Evolutionary conservation across 92 coral and sea anemone genomes (phyloP).

Genomic region (Virgularia gustaviana): DNA sequence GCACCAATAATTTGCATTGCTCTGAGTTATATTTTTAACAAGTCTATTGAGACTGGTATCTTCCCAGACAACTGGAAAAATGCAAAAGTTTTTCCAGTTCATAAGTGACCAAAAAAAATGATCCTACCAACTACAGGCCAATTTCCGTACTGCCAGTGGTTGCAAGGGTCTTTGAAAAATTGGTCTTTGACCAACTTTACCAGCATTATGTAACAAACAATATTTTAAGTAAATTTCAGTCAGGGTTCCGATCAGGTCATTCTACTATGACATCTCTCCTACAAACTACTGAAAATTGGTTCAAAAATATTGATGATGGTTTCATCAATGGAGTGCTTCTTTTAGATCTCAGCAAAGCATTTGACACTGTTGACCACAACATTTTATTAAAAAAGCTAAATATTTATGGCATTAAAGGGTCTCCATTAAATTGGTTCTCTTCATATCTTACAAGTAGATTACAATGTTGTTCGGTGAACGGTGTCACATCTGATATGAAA

Average conservation of each 20-base stretch:
- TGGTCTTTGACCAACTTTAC: constrained; percentile 20
- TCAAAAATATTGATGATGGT: constrained; percentile 12
- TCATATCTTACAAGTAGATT: constrained; percentile 9
- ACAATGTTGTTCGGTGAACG: constrained; percentile 11
- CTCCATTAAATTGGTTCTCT: not conserved
- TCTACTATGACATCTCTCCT: constrained; percentile 3
- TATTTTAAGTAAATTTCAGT: constrained; percentile 8
- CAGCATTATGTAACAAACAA: not conserved
- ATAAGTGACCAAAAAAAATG: not conserved
- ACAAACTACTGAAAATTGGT: constrained; percentile 24
- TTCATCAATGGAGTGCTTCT: constrained; percentile 10
- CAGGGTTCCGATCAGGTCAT: constrained; percentile 21
- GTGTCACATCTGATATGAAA: not conserved
- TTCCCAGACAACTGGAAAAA: constrained; percentile 13
- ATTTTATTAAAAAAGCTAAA: not conserved
- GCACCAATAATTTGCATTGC: not conserved
- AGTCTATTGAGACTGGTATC: not conserved
- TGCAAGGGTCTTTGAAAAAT: constrained; percentile 25
- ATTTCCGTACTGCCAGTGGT: constrained; percentile 6
- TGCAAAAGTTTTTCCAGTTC: constrained; percentile 11
- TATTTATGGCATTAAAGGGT: not conserved
- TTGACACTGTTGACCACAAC: constrained; percentile 16
- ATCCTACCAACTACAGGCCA: constrained; percentile 9
- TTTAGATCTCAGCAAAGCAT: constrained; percentile 7
- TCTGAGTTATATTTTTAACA: constrained; percentile 6